Conservation (phyloP, 2,888 invertebrate genomes). For the Erpobdella octoculata region DNA sequence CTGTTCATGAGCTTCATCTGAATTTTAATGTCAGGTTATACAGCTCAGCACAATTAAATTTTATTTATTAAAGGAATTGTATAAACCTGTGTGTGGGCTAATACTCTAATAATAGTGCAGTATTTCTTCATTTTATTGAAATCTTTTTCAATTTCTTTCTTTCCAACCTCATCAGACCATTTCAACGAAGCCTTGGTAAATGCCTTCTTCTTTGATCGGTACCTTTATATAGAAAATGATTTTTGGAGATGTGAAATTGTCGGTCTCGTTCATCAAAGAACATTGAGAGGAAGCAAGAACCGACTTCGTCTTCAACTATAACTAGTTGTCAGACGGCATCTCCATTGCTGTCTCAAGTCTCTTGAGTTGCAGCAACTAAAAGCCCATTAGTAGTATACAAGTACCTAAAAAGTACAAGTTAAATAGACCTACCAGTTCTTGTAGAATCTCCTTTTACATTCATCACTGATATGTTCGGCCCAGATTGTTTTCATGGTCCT, state of each 20-base stretch:
- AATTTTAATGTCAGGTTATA: no score
- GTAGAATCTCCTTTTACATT: constrained; percentile 95
- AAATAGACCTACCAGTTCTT: constrained; percentile 82
- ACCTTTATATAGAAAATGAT: constrained; percentile 76
- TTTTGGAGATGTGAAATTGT: neutral
- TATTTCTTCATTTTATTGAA: constrained; percentile 95
- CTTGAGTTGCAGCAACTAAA: constrained; percentile 8
- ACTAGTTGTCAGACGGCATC: neutral
- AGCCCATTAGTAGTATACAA: no score
- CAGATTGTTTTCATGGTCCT: constrained; percentile 89
- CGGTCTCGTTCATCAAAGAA: constrained; percentile 10
- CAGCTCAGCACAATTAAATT: no score
- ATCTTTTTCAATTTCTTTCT: constrained; percentile 90
- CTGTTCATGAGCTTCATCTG: constrained; percentile 93
- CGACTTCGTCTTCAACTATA: constrained; percentile 2
- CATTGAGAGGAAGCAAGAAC: constrained; percentile 14
- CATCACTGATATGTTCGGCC: constrained; percentile 97
- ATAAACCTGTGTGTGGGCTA: constrained; percentile 89
- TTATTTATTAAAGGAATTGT: no score
- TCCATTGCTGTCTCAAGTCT: neutral
- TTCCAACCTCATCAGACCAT: constrained; percentile 94
- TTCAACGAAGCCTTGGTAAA: constrained; percentile 96
- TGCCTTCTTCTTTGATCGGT: constrained; percentile 99
- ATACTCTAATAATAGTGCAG: constrained; percentile 88
- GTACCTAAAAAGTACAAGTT: neutral